A percentile compares a stretch with the other conserved stretches of the same genome.
Conservation (phyloP, 2,113 vertebrate species). For the Numenius arquata region DNA sequence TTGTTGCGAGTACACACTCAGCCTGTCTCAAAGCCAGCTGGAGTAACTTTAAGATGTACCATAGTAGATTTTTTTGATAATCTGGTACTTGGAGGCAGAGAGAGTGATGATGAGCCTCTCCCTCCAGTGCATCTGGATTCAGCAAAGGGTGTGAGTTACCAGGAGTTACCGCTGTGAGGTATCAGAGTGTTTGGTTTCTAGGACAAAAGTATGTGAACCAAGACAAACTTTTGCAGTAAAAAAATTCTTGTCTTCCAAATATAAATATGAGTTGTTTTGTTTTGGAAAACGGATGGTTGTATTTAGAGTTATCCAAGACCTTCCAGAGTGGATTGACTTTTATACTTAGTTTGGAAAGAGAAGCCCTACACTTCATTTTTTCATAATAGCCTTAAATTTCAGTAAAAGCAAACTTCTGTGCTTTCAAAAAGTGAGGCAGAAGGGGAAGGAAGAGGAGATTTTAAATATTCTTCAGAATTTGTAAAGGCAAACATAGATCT, state of each 20-base stretch:
- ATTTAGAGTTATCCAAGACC: neutral
- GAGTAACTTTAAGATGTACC: neutral
- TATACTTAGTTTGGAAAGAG: neutral
- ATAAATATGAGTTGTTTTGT: neutral
- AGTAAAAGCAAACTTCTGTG: neutral
- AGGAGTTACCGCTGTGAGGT: no score
- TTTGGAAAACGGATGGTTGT: neutral
- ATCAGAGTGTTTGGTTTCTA: neutral
- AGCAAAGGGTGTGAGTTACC: neutral
- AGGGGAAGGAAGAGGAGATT: neutral
- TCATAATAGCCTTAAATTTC: constrained; percentile 11
- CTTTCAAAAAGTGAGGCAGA: constrained; percentile 6
- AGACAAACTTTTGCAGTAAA: neutral
- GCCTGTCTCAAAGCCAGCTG: neutral
- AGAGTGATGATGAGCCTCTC: neutral
- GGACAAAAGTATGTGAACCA: neutral
- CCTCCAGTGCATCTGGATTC: neutral
- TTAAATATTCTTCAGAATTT: neutral
- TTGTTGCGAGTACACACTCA: neutral
- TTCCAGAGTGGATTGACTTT: neutral
- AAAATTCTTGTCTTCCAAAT: neutral
- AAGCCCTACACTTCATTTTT: neutral
- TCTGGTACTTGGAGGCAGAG: neutral
- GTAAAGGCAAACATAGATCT: neutral
- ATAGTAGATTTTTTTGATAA: neutral